Percentiles rank a stretch among this genome's conserved stretches.
Evolutionary conservation across 2,888 invertebrate species (phyloP).

Genomic region (Ichneumon xanthorius): DNA sequence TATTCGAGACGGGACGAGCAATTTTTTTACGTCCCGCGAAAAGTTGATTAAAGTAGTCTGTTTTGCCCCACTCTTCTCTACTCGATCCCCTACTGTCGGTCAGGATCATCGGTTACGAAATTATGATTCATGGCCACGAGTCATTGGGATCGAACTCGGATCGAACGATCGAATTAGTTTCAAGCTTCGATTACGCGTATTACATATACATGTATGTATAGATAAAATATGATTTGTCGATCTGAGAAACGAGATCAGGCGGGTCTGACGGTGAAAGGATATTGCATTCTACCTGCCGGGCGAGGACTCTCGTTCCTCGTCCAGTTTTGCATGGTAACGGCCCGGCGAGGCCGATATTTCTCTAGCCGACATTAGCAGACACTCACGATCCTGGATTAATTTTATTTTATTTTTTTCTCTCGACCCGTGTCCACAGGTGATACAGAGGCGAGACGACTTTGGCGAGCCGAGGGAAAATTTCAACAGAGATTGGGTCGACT

Average conservation of each 20-base stretch:
- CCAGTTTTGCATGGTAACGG: constrained; percentile 62
- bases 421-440: constrained; percentile 88
- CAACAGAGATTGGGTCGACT: constrained; percentile 96
- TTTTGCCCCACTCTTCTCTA: too few species aligned
- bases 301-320: constrained; percentile 58
- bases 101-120: constrained; percentile 28
- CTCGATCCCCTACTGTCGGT: constrained; percentile 2
- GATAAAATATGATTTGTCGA: constrained; percentile 25
- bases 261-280: constrained; percentile 59
- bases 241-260: constrained; percentile 54
- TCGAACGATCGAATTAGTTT: constrained; percentile 30
- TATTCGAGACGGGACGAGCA: too few species aligned
- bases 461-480: constrained; percentile 95
- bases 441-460: constrained; percentile 95
- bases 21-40: background rate
- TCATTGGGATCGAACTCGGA: constrained; percentile 29
- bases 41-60: too few species aligned
- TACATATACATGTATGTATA: background rate
- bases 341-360: constrained; percentile 1
- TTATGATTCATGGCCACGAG: background rate
- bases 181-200: constrained; percentile 2
- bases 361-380: background rate
- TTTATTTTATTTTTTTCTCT: constrained; percentile 9
- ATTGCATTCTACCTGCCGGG: constrained; percentile 57
- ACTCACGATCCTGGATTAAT: constrained; percentile 28